Conservation (phyloP, 1,140 invertebrate genomes). For the Hypothenemus hampei region DNA sequence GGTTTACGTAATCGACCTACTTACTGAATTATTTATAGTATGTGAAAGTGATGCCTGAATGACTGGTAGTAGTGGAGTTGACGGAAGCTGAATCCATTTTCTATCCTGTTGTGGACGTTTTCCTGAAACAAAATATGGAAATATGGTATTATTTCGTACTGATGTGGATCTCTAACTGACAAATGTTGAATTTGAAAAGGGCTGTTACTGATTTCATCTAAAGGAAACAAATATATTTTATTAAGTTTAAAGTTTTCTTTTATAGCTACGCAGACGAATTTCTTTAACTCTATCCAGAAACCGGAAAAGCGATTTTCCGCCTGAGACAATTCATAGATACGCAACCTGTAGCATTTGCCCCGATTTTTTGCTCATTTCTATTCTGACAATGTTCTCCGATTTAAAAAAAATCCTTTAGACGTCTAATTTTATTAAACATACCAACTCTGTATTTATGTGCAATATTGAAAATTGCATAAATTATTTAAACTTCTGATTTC, state of each 20-base stretch:
- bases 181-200: constrained; percentile 5
- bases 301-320: constrained; percentile 9
- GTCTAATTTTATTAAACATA: too few relatives aligned
- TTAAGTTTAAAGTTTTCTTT: background rate
- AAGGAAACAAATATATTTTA: background rate
- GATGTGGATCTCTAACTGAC: too few relatives aligned
- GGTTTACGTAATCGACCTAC: background rate
- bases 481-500: too few relatives aligned
- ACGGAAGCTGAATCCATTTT: constrained; percentile 9
- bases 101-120: background rate
- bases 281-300: constrained; percentile 1
- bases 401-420: too few relatives aligned
- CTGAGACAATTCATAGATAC: constrained; percentile 4
- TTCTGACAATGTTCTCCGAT: too few relatives aligned
- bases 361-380: background rate
- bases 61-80: too few relatives aligned
- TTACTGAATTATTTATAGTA: constrained; percentile 18
- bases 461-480: too few relatives aligned
- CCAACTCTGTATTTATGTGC: too few relatives aligned
- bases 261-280: background rate
- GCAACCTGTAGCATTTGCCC: constrained; percentile 3
- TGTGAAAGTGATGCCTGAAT: background rate
- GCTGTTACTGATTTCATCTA: background rate
- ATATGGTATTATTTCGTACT: too few relatives aligned
- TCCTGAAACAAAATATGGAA: constrained; percentile 18